Percentiles rank a stretch among this genome's conserved stretches.
phyloP scores from a whole-genome alignment of 2,113 vertebrate species.

The Saguinus imperator region DNA sequence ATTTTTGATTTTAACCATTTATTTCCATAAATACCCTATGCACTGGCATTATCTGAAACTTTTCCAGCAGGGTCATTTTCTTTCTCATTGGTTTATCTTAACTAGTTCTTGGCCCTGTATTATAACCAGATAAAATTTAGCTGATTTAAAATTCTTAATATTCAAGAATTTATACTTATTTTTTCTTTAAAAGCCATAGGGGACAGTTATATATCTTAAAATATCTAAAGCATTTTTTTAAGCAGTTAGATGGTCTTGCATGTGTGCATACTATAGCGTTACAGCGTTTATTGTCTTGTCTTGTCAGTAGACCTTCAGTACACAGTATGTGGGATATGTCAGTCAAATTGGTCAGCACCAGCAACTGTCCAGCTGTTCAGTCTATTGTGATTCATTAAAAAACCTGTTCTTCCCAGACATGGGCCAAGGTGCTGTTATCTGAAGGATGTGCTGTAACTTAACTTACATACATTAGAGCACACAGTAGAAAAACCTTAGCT shows the following conservation, averaged over 20 bases:
- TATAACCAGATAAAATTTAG: conserved; percentile 49
- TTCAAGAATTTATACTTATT: conserved; percentile 58
- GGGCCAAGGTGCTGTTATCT: conserved; percentile 83
- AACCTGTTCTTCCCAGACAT: conserved; percentile 79
- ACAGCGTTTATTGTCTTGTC: conserved; percentile 83
- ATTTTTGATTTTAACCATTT: conserved; percentile 54
- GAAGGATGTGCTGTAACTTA: conserved; percentile 81
- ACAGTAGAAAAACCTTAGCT: conserved; percentile 83
- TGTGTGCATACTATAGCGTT: conserved; percentile 79
- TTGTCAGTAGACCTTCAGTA: conserved; percentile 83
- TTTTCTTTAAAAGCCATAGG: conserved; percentile 72
- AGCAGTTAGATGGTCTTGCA: conserved; percentile 78
- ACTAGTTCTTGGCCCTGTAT: conserved; percentile 27
- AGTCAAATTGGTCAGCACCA: conserved; percentile 74
- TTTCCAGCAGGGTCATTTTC: not conserved
- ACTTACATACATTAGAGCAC: conserved; percentile 84
- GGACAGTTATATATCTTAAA: conserved; percentile 55
- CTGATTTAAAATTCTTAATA: conserved; percentile 68
- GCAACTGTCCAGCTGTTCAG: conserved; percentile 79
- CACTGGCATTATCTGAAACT: conserved; percentile 35
- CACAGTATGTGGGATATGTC: conserved; percentile 79
- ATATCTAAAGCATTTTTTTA: conserved; percentile 67
- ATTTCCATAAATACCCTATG: not conserved
- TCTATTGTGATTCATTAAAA: conserved; percentile 82
- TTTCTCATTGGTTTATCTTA: conserved; percentile 9